phyloP scores from a whole-genome alignment of 2,797 vertebrate genomes.

The Chaunax sp. region DNA sequence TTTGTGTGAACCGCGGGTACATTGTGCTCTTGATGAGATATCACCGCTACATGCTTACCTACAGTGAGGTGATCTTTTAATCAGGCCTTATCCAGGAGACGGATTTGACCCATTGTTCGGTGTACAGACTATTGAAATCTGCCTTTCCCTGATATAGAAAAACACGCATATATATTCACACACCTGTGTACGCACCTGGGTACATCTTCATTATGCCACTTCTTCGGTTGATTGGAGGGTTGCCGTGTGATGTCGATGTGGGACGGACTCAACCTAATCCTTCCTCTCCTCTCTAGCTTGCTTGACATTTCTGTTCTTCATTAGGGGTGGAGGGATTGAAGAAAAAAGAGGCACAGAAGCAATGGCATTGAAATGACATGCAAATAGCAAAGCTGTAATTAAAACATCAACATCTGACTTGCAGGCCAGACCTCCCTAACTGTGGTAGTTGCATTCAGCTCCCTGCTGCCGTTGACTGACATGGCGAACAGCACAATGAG shows the following conservation, averaged over 20 bases:
- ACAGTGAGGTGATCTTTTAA: constrained; percentile 64
- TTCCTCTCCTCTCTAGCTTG: constrained; percentile 28
- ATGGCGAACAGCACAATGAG: constrained; percentile 4
- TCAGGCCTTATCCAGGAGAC: constrained; percentile 61
- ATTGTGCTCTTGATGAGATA: constrained; percentile 51
- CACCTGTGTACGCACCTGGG: constrained; percentile 35
- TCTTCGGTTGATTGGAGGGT: constrained; percentile 63
- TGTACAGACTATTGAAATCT: constrained; percentile 50
- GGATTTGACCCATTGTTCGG: constrained; percentile 76
- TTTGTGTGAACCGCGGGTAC: constrained; percentile 26
- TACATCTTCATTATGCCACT: constrained; percentile 60
- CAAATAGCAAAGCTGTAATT: constrained; percentile 64
- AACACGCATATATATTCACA: constrained; percentile 11
- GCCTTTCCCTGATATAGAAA: constrained; percentile 34
- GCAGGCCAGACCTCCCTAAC: constrained; percentile 10
- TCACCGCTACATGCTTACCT: constrained; percentile 43
- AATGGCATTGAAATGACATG: constrained; percentile 28
- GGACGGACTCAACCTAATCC: constrained; percentile 40
- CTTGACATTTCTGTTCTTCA: constrained; percentile 56
- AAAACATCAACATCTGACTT: constrained; percentile 55
- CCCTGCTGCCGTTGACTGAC: constrained; percentile 45
- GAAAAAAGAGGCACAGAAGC: constrained; percentile 23
- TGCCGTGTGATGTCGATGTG: constrained; percentile 54
- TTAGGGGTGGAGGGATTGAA: constrained; percentile 33
- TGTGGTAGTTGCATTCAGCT: constrained; percentile 1